A percentile compares a stretch with the other conserved stretches of the same genome.
Evolutionary conservation across 2,113 vertebrate species (phyloP).

Genomic region (Thalassoma bifasciatum): DNA sequence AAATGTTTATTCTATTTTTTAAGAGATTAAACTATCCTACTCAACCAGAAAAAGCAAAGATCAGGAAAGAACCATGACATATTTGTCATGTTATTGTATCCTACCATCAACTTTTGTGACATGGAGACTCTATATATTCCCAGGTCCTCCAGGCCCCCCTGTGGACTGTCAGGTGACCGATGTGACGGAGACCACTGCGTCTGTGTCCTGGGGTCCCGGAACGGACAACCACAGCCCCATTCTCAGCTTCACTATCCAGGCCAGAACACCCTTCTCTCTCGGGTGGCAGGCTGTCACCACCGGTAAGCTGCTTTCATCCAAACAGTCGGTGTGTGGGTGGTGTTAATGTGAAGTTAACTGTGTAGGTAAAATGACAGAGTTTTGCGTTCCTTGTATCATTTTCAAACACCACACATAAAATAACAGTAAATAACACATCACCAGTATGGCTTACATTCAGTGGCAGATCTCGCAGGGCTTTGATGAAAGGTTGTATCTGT

Average conservation of each 20-base stretch:
- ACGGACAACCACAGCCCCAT: conserved; percentile 95
- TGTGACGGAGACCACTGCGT: conserved; percentile 90
- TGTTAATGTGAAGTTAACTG: conserved; percentile 2
- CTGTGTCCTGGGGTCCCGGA: conserved; percentile 92
- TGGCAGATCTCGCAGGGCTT: conserved; percentile 37
- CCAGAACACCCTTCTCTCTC: conserved; percentile 93
- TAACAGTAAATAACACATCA: conserved; percentile 54
- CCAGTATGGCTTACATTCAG: conserved; percentile 35
- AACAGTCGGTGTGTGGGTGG: conserved; percentile 18
- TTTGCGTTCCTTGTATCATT: conserved; percentile 7
- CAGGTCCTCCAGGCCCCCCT: conserved; percentile 94
- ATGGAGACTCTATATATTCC: conserved; percentile 6
- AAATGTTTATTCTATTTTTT: too few relatives aligned
- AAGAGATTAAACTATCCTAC: too few relatives aligned
- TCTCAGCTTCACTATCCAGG: conserved; percentile 92
- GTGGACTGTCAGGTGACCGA: conserved; percentile 92
- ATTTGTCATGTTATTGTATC: background rate
- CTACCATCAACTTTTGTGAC: background rate
- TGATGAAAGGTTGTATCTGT: conserved; percentile 66
- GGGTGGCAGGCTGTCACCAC: conserved; percentile 95
- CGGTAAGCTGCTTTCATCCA: conserved; percentile 77
- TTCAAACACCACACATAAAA: conserved; percentile 31
- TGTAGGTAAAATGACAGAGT: background rate
- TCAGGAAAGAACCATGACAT: too few relatives aligned
- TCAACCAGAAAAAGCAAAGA: too few relatives aligned